Base-by-base conservation (phyloP, 2,113 vertebrate genomes). In the Syrrhaptes paradoxus region DNA sequence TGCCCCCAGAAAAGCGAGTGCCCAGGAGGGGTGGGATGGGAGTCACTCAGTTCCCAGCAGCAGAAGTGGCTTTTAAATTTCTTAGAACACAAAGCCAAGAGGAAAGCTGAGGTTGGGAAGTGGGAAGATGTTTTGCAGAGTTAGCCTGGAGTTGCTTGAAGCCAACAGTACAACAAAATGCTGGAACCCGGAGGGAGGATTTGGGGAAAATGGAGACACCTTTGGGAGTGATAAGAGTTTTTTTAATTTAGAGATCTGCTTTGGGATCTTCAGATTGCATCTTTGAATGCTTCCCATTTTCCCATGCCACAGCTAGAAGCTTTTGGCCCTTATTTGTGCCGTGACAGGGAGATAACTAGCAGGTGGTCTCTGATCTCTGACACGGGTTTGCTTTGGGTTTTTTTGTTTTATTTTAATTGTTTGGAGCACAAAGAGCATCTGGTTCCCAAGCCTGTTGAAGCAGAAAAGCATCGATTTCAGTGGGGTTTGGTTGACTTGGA, bases 371-470 rank as follows among this genome's bases (percentile, higher is more conserved):
- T 58, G 22, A 63, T 78, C n/a, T 74, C 43, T 22, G 20, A 29
- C 22, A 3, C 0, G 5, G 70, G 63, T 28, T n/a, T 29, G 12
- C 7, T 24, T 38, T 11, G 28, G 11, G 25, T 5, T 4, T 21
- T 32, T 68, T 43, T 43, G n/a, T 0, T 70, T 84, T 82, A 36
- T 91, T 90, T 85, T 26, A 52, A 63, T 75, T 63, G 32, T 49
- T 80, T 48, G 66, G 31, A 75, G 26, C 25, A 80, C 55, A 32
- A 34, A 78, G 34, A 77, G 10, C 29, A 67, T 65, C 43, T 68
- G 45, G 14, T 36, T 93, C 52, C 41, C 24, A 46, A 58, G 22
- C 17, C 34, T 29, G 9, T 13, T 45, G 76, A 55, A 92, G 43
- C 65, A 77, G 61, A 45, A 80, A 29, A 63, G 18, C 45, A 5